Base-by-base conservation (phyloP, 92 coral and sea anemone genomes). In the Umimayanthus chanpuru region DNA sequence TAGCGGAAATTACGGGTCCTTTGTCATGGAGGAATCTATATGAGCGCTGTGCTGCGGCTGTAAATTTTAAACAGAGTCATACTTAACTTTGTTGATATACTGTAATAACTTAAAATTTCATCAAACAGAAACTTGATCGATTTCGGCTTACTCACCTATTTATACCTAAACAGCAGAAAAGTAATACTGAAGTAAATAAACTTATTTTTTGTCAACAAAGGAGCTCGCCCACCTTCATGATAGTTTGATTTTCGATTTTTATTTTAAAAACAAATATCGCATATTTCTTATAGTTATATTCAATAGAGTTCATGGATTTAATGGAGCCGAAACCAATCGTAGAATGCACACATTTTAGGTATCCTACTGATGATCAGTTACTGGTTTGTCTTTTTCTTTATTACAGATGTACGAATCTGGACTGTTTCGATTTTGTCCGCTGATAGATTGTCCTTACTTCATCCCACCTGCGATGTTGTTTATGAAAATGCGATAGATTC, bases 1-100 rank as follows among this genome's bases (percentile, higher is more conserved):
- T 16, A 67, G 66, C 78, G 87, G 78, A 68, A 70, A 70, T 72
- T 70, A 26, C 23, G 43, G n/a, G 21, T 26, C 41, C 28, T 68
- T 82, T 83, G 55, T 70, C 61, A 44, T 23, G 43, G 29, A 14
- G 26, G 26, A 12, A 28, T 68, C 78, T 56, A 18, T 25, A 15
- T 41, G 75, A 44, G 53, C 41, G 21, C 55, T 18, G 39, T 81
- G 23, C 20, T 21, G 85, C 26, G 50, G 73, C 38, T 38, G 49
- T 61, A 25, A 58, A 28, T 14, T 39, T 38, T 38, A 18, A 61
- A 58, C 32, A 56, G 49, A 7, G 28, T 39, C 55, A 25, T 18
- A 58, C 7, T 23, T 16, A 20, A 76, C 18, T 40, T 76, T 76
- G 53, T 43, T 72, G 56, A 41, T 43, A 76, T 76, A 14, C 32